Evolutionary conservation across 2,797 vertebrate species (phyloP), one percentile per base, ranked within the genome.

Genomic region (Platalea minor): DNA sequence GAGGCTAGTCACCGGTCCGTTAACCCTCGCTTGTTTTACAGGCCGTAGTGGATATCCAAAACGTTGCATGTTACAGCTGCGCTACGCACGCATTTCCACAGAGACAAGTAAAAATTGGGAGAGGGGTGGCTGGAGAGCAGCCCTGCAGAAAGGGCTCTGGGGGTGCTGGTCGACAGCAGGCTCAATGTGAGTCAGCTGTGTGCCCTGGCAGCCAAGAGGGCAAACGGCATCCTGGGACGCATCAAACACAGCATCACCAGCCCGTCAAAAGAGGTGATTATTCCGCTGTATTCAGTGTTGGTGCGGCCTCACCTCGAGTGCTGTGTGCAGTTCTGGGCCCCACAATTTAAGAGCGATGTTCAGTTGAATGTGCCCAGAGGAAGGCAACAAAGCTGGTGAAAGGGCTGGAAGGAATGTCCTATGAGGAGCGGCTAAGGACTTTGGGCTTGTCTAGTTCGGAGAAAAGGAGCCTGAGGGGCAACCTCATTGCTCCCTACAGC

Each of bases 201-300:
- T 68, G 60, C 23, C 57, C 33, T 61, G 53, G 57, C 14, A 91
- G 53, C 57, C 64, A 1, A 9, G 54, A 63, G 33, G 33, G 29
- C 19, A 26, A 13, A 41, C 37, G 0, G 7, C 31, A 5, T 37
- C 46, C n/a, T 18, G 67, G 48, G 35, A 24, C 45, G 33, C 54
- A 3, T 11, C 63, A 20, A 13, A 43, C 20, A 1, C 51, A 2
- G 33, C 1, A 11, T 11, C 17, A 41, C 33, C 25, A 63, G 56
- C 33, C 12, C 10, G 12, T 41, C 1, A 21, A 8, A 26, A 56
- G 11, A 13, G 16, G 19, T 0, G 39, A 7, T 35, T 11, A 1
- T 61, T 33, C 28, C 1, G 1, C 51, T 67, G 37, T 19, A 1
- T 29, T 45, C 15, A 10, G 51, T 3, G 2, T n/a, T 53, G 46